phyloP scores from a whole-genome alignment of 2,797 vertebrate genomes.

The Esox masquinongy region DNA sequence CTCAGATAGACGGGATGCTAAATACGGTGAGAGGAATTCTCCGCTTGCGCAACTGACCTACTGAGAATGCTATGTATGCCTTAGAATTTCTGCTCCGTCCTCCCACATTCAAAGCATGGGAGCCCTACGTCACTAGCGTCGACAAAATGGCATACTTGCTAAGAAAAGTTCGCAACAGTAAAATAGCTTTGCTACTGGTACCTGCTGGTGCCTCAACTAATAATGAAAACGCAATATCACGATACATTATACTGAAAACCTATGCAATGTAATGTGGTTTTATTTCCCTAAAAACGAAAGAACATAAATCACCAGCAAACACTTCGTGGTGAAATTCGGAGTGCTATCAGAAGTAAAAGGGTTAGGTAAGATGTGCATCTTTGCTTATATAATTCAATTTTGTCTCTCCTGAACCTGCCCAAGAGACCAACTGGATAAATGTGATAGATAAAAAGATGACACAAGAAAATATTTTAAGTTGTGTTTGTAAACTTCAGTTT shows the following conservation, averaged over 20 bases:
- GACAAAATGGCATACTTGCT: conserved; percentile 13
- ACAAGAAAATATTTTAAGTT: too few species aligned
- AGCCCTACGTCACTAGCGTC: conserved; percentile 36
- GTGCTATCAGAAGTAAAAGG: too few species aligned
- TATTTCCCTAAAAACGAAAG: too few species aligned
- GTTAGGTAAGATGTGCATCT: too few species aligned
- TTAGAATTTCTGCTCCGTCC: conserved; percentile 26
- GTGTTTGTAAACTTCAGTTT: too few species aligned
- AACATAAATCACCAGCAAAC: too few species aligned
- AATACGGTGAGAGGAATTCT: conserved; percentile 18
- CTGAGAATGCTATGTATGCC: conserved; percentile 29
- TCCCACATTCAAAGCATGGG: conserved; percentile 25
- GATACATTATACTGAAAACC: background rate
- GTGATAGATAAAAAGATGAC: too few species aligned
- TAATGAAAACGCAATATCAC: background rate
- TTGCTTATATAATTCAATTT: too few species aligned
- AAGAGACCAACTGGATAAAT: too few species aligned
- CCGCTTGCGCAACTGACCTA: conserved; percentile 21
- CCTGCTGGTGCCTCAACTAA: background rate
- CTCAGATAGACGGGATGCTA: conserved; percentile 13
- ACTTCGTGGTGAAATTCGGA: too few species aligned
- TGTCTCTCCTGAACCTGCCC: too few species aligned
- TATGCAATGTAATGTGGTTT: background rate
- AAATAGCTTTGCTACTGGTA: background rate
- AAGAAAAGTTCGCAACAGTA: background rate